Conservation (phyloP, 1,140 invertebrate species). For the Brachionus manjavacas region DNA sequence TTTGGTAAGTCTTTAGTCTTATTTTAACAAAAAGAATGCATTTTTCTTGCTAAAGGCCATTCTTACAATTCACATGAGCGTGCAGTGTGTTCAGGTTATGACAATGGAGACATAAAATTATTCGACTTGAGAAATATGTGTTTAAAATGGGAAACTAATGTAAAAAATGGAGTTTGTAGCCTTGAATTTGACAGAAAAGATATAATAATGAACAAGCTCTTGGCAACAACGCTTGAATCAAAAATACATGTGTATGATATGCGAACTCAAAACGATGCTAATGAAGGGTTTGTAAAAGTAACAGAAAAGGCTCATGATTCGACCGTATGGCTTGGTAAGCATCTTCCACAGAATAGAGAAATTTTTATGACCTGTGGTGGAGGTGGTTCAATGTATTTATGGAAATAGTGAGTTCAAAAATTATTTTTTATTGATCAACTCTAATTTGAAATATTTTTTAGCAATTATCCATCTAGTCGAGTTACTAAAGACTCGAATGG, state of each 20-base stretch:
- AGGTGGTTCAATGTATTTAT: conserved; percentile 75
- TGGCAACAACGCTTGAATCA: conserved; percentile 84
- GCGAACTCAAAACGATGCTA: conserved; percentile 72
- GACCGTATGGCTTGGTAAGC: conserved; percentile 78
- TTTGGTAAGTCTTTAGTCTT: conserved; percentile 63
- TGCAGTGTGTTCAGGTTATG: conserved; percentile 81
- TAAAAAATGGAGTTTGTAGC: conserved; percentile 86
- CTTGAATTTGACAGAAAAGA: conserved; percentile 88
- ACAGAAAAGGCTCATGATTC: conserved; percentile 74
- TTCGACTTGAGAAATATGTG: conserved; percentile 82
- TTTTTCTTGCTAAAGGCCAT: conserved; percentile 61
- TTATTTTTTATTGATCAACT: too few relatives aligned
- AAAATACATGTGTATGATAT: conserved; percentile 84
- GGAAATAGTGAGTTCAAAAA: conserved; percentile 76
- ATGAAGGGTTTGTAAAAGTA: conserved; percentile 75
- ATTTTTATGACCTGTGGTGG: conserved; percentile 86
- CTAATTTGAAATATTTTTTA: conserved; percentile 50
- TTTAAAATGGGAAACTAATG: conserved; percentile 80
- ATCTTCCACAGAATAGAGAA: conserved; percentile 88
- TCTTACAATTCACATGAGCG: conserved; percentile 78
- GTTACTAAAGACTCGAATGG: conserved; percentile 67
- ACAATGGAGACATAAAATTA: conserved; percentile 92
- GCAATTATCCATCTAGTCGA: conserved; percentile 75
- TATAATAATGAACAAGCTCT: conserved; percentile 89
- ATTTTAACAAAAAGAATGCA: neutral